Percentiles rank a stretch among this genome's conserved stretches.
phyloP scores from a whole-genome alignment of 2,113 vertebrate genomes.

The Capreolus pygargus region DNA sequence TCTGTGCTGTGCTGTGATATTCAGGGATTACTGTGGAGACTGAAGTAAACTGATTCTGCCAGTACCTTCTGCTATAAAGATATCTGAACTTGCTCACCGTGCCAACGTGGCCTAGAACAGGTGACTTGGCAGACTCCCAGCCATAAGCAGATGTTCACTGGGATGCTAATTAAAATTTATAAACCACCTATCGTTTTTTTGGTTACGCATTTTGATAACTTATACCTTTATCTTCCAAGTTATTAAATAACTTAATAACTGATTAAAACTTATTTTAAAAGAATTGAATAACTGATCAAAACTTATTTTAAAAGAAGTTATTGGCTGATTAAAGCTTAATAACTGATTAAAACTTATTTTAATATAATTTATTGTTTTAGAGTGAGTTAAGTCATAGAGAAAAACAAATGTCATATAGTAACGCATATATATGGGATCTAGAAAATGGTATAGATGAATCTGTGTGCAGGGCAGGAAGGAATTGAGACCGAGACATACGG shows the following conservation, averaged over 20 bases:
- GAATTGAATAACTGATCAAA: not conserved
- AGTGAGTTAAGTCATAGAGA: not conserved
- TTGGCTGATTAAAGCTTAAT: not conserved
- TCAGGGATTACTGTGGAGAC: not conserved
- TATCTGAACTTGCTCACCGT: not conserved
- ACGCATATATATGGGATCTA: not conserved
- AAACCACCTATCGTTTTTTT: not conserved
- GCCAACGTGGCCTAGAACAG: not conserved
- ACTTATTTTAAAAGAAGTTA: not conserved
- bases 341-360: not conserved
- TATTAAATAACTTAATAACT: not conserved
- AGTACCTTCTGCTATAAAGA: not conserved
- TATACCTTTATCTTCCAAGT: slow-evolving; percentile 20
- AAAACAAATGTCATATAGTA: not conserved
- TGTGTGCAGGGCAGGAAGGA: not conserved
- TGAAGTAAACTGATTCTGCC: not conserved
- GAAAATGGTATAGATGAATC: not conserved
- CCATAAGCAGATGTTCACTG: slow-evolving; percentile 51
- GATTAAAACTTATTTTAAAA: not conserved
- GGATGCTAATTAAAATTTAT: slow-evolving; percentile 49
- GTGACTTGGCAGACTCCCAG: slow-evolving; percentile 19
- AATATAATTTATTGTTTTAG: not conserved
- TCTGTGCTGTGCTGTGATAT: not conserved
- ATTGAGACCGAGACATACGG: not conserved
- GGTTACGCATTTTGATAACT: not conserved